Percentiles rank a stretch among this genome's conserved stretches.
These are phyloP conservation scores for Charadrius vociferus DNA, from an alignment of 2,113 vertebrate genomes.

Conservation along the genomic window DNA sequence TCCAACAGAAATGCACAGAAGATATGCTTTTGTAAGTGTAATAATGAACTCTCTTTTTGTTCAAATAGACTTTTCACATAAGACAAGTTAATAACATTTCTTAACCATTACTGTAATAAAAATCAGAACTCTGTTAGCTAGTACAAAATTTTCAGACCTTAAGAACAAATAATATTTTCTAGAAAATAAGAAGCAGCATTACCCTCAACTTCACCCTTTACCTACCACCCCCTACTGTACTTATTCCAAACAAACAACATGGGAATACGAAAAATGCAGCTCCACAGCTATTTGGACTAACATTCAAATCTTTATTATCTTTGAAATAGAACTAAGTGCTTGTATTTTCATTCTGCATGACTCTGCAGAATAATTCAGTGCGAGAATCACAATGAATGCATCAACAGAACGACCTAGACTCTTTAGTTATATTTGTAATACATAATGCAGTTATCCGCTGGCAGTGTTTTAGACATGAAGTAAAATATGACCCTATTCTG, in stretches of 20 bases:
- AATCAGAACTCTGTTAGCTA: not conserved
- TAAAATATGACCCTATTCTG: not conserved
- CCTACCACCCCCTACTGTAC: not conserved
- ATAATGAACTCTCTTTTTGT: not conserved
- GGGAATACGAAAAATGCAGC: not conserved
- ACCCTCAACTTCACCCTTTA: not conserved
- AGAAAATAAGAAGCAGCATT: not conserved
- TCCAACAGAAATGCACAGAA: not conserved
- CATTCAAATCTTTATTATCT: not conserved
- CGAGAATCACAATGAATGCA: not conserved
- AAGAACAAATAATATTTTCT: not conserved
- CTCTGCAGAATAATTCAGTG: conserved; percentile 3
- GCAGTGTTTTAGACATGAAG: not conserved
- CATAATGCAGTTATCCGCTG: not conserved
- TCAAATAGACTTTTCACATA: not conserved
- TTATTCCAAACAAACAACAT: not conserved
- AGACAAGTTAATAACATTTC: not conserved
- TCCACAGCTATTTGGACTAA: not conserved
- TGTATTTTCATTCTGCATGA: not conserved
- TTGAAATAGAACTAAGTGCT: not conserved
- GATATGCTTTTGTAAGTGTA: accelerated
- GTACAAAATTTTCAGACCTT: not conserved
- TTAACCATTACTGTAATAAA: not conserved
- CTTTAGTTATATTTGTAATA: not conserved
- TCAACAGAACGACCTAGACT: not conserved